These are phyloP conservation scores for Sinotaia quadrata DNA, from an alignment of 2,888 invertebrate species.

Conservation along the genomic window DNA sequence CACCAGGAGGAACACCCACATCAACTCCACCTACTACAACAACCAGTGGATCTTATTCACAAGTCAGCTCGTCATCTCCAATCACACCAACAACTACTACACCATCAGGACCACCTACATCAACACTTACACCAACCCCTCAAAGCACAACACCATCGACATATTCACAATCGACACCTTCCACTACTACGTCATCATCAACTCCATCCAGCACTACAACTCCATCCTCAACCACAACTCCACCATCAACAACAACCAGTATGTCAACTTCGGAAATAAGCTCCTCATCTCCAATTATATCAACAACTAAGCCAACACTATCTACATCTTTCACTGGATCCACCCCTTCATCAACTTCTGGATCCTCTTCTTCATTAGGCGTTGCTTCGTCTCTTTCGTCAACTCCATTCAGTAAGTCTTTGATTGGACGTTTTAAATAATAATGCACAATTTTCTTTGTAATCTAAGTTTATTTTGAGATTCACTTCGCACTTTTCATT, in stretches of 20 bases:
- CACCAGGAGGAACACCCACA: background rate
- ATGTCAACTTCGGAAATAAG: background rate
- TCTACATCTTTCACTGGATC: background rate
- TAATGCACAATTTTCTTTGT: no score
- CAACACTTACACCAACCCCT: background rate
- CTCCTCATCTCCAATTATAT: background rate
- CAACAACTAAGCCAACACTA: background rate
- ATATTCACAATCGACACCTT: background rate
- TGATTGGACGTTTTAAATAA: no score
- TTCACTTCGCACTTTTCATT: no score
- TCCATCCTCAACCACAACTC: background rate
- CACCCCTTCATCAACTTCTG: constrained; percentile 10
- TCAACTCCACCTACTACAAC: background rate
- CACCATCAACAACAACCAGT: background rate
- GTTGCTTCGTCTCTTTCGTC: no score
- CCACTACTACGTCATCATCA: constrained; percentile 8
- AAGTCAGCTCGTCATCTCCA: background rate
- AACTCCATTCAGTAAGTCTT: no score
- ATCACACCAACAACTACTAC: background rate
- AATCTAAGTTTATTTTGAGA: no score
- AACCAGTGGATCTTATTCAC: background rate
- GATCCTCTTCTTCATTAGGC: no score
- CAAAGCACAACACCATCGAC: background rate
- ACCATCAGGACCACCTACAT: background rate
- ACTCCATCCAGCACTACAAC: background rate